phyloP scores from a whole-genome alignment of 2,797 vertebrate species.

The Peromyscus eremicus region DNA sequence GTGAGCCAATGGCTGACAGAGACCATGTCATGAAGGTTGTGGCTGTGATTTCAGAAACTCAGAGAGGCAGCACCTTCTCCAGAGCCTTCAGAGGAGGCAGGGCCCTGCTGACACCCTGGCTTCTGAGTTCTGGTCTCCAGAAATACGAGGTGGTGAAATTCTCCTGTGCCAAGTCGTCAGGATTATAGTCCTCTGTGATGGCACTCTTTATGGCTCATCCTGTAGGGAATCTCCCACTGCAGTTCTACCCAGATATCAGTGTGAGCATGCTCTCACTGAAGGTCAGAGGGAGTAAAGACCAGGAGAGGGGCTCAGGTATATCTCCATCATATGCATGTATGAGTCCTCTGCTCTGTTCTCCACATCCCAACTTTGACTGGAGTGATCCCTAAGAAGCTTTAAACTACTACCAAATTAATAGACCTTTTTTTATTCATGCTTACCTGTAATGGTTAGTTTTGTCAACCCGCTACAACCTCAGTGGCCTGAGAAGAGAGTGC shows the following conservation, averaged over 20 bases:
- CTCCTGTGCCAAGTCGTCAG: neutral
- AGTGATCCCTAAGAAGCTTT: neutral
- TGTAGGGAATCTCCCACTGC: neutral
- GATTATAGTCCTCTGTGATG: neutral
- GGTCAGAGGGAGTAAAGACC: neutral
- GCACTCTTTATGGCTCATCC: neutral
- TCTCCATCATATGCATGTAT: rapidly evolving
- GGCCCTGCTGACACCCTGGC: neutral
- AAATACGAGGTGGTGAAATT: neutral
- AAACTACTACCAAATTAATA: neutral
- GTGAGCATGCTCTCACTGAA: neutral
- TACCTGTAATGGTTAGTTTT: neutral
- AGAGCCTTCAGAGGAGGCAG: neutral
- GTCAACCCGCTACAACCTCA: neutral
- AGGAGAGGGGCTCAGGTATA: neutral
- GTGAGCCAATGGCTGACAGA: neutral
- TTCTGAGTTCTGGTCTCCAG: neutral
- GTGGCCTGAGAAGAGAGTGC: neutral
- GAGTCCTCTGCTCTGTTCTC: neutral
- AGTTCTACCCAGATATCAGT: neutral
- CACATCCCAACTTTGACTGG: too few species aligned
- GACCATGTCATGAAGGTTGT: neutral
- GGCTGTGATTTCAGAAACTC: neutral
- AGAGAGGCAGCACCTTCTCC: neutral
- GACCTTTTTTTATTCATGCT: neutral